Percentiles rank a stretch among this genome's conserved stretches.
These are phyloP conservation scores for Zaprionus obscuricornis DNA, from an alignment of 2,888 invertebrate genomes.

Conservation along the genomic window DNA sequence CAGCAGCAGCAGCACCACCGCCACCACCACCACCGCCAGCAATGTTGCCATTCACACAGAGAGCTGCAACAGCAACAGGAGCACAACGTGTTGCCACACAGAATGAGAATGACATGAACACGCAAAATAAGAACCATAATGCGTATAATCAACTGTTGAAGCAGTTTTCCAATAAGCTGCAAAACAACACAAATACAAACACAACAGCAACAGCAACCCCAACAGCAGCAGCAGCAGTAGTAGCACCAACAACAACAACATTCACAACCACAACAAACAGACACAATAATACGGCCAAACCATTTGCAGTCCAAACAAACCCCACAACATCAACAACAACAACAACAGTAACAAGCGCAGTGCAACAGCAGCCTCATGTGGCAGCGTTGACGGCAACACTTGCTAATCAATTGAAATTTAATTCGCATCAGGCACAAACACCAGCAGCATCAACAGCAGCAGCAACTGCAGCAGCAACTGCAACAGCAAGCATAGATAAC, in stretches of 20 bases:
- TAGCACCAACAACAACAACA: conserved; percentile 30
- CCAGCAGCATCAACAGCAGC: conserved; percentile 38
- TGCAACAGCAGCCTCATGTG: conserved; percentile 66
- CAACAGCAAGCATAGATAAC: conserved; percentile 31
- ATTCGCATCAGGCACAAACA: conserved; percentile 76
- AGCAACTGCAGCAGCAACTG: conserved; percentile 31
- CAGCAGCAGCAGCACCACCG: conserved; percentile 54
- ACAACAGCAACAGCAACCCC: conserved; percentile 36
- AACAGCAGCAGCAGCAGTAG: too few relatives aligned
- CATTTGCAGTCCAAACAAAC: conserved; percentile 39
- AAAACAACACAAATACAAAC: conserved; percentile 41
- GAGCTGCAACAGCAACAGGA: conserved; percentile 44
- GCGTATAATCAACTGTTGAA: conserved; percentile 82
- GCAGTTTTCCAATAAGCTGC: conserved; percentile 81
- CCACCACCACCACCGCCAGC: conserved; percentile 15
- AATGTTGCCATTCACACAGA: too few relatives aligned
- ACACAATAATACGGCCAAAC: conserved; percentile 46
- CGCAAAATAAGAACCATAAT: conserved; percentile 80
- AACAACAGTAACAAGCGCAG: conserved; percentile 24
- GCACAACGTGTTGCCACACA: conserved; percentile 37
- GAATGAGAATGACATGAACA: conserved; percentile 82
- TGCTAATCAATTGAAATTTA: conserved; percentile 82
- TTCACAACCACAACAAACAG: conserved; percentile 28
- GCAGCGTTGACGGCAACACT: conserved; percentile 76
- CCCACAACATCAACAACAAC: conserved; percentile 36